These are phyloP conservation scores for Zophobas atratus DNA, from an alignment of 1,140 invertebrate species.

Conservation along the genomic window DNA sequence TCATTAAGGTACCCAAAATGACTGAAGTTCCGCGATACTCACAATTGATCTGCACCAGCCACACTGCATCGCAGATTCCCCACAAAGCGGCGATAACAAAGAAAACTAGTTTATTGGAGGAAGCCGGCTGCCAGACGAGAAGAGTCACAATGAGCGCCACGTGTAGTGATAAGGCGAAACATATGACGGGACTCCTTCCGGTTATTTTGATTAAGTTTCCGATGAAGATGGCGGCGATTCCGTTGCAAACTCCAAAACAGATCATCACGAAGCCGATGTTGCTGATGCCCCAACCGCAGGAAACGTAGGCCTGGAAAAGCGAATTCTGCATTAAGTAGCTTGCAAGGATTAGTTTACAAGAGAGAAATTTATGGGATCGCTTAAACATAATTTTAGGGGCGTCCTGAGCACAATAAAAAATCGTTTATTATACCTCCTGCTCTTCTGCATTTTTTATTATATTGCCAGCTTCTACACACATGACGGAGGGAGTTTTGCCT, in stretches of 20 bases:
- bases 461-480: constrained; percentile 17
- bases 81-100: constrained; percentile 90
- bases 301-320: constrained; percentile 85
- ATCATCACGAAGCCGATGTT: constrained; percentile 95
- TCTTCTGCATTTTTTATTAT: constrained; percentile 25
- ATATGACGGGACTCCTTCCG: constrained; percentile 83
- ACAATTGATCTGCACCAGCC: constrained; percentile 97
- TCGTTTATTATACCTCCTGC: constrained; percentile 13
- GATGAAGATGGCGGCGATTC: constrained; percentile 83
- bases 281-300: constrained; percentile 90
- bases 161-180: constrained; percentile 82
- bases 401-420: constrained; percentile 32
- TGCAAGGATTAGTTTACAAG: background rate
- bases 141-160: constrained; percentile 77
- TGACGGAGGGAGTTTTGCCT: constrained; percentile 3
- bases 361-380: constrained; percentile 22
- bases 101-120: constrained; percentile 80
- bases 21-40: constrained; percentile 63
- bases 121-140: constrained; percentile 82
- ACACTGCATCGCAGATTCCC: constrained; percentile 93
- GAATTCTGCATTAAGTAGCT: constrained; percentile 4
- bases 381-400: constrained; percentile 13
- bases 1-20: too few relatives aligned
- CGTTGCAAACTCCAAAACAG: constrained; percentile 89
- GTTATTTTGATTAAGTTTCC: constrained; percentile 87